A percentile compares a stretch with the other conserved stretches of the same genome.
Evolutionary conservation across 2,113 vertebrate genomes (phyloP).

Genomic region (Sinocyclocheilus anshuiensis): DNA sequence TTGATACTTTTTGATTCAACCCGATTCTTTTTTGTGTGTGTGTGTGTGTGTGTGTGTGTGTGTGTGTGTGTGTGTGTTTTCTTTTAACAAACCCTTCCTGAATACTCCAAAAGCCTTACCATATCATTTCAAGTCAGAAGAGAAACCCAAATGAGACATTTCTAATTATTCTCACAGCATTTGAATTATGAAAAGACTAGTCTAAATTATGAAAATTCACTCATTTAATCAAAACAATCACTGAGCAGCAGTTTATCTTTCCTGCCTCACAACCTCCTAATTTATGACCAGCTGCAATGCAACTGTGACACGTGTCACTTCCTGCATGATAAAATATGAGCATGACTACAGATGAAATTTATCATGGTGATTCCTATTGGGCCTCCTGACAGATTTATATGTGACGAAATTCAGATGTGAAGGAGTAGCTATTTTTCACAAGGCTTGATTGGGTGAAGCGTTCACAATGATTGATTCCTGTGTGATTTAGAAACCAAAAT

Average conservation of each 20-base stretch:
- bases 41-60: not conserved
- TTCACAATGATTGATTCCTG: not conserved
- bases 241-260: not conserved
- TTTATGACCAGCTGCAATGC: slow-evolving; percentile 13
- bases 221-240: slow-evolving; percentile 17
- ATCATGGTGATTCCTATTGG: slow-evolving; percentile 12
- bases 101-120: not conserved
- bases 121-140: not conserved
- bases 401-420: not conserved
- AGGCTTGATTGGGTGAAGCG: not conserved
- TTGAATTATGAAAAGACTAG: not conserved
- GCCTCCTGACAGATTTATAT: not conserved
- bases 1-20: not conserved
- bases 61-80: not conserved
- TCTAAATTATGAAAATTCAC: slow-evolving; percentile 5
- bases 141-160: not conserved
- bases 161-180: not conserved
- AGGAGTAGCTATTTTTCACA: not conserved
- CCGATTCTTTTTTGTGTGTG: not conserved
- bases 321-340: slow-evolving; percentile 9
- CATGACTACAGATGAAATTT: slow-evolving; percentile 9
- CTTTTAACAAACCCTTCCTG: not conserved
- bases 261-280: slow-evolving; percentile 4
- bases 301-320: slow-evolving; percentile 7
- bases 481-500: slow-evolving; percentile 4